phyloP scores from a whole-genome alignment of 92 coral and sea anemone genomes.

The Paragorgia papillata region DNA sequence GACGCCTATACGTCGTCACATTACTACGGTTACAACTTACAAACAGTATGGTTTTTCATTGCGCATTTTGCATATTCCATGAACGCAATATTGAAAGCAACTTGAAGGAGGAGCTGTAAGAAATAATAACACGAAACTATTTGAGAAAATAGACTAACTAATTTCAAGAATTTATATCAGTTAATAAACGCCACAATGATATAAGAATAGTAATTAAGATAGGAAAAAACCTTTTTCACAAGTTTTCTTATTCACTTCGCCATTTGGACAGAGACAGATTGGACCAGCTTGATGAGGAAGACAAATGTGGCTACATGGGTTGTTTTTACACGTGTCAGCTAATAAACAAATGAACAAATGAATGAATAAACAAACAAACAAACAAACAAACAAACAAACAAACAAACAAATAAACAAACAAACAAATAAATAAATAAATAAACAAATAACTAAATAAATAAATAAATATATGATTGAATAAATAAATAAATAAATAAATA shows the following conservation, averaged over 20 bases:
- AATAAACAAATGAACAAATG: background rate
- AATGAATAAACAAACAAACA: background rate
- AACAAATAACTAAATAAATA: background rate
- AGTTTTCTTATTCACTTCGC: slow-evolving; percentile 46
- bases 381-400: too few relatives aligned
- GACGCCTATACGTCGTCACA: too few relatives aligned
- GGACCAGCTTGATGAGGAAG: slow-evolving; percentile 59
- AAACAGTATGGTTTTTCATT: slow-evolving; percentile 71
- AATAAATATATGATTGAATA: too few relatives aligned
- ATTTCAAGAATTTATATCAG: too few relatives aligned
- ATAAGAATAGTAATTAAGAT: too few relatives aligned
- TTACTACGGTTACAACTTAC: slow-evolving; percentile 59
- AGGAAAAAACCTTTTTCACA: slow-evolving; percentile 61
- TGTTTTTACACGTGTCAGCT: slow-evolving; percentile 46
- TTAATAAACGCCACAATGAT: too few relatives aligned
- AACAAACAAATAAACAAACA: background rate
- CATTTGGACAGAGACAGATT: slow-evolving; percentile 81
- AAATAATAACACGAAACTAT: background rate
- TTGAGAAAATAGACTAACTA: too few relatives aligned
- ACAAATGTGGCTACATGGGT: slow-evolving; percentile 77
- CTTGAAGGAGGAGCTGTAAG: slow-evolving; percentile 37
- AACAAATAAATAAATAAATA: background rate
- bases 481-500: background rate
- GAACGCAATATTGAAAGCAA: slow-evolving; percentile 76
- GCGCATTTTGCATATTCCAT: slow-evolving; percentile 67